Conservation (phyloP, 2,797 vertebrate species). For the Pogonophryne albipinna region DNA sequence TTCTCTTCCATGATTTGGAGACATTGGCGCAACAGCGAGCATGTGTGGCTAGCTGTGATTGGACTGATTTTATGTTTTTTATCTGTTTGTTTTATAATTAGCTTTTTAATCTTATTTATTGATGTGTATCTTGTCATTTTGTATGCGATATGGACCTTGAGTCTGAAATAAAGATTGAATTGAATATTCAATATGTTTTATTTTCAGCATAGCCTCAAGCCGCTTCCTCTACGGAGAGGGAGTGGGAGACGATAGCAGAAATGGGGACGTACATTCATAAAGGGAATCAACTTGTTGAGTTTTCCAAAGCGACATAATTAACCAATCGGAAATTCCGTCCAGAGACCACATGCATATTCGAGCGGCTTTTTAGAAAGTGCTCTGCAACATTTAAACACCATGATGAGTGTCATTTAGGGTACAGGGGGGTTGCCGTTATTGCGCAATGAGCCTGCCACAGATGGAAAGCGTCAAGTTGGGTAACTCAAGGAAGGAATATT, state of each 20-base stretch:
- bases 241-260: constrained; percentile 55
- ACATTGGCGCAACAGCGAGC: no score
- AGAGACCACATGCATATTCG: constrained; percentile 73
- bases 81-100: no score
- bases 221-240: constrained; percentile 65
- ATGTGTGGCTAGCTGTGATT: no score
- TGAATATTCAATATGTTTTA: constrained; percentile 76
- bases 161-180: no score
- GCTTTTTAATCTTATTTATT: no score
- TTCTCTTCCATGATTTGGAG: no score
- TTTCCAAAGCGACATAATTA: constrained; percentile 62
- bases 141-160: no score
- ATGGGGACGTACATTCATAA: constrained; percentile 71
- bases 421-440: constrained; percentile 13
- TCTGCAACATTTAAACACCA: constrained; percentile 63
- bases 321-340: constrained; percentile 61
- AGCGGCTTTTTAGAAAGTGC: constrained; percentile 65
- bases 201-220: constrained; percentile 71
- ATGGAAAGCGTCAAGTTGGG: constrained; percentile 44
- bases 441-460: constrained; percentile 39
- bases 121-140: no score
- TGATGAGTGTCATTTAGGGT: constrained; percentile 58
- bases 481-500: constrained; percentile 38
- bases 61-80: no score
- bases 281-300: constrained; percentile 71